phyloP scores from a whole-genome alignment of 2,113 vertebrate species.

The Puffinus mauretanicus region DNA sequence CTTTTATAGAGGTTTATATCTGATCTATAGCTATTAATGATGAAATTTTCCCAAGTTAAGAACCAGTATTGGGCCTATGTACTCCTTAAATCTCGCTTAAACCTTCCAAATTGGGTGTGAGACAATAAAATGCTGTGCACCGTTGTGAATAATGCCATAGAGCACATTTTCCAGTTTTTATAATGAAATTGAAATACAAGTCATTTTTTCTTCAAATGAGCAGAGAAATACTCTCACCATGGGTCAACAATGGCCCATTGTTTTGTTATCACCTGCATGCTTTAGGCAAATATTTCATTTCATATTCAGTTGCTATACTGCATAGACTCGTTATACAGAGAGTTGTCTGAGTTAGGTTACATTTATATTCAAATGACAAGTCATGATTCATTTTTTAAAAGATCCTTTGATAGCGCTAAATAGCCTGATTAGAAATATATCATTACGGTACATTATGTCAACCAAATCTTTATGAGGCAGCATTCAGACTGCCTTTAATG shows the following conservation, averaged over 20 bases:
- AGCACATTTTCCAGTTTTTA: neutral
- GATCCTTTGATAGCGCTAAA: slow-evolving; percentile 57
- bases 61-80: neutral
- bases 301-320: slow-evolving; percentile 13
- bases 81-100: slow-evolving; percentile 11
- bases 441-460: slow-evolving; percentile 51
- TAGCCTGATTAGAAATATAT: slow-evolving; percentile 65
- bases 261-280: slow-evolving; percentile 16
- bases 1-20: neutral
- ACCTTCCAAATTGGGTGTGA: neutral
- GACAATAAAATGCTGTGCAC: neutral
- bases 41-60: neutral
- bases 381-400: slow-evolving; percentile 59
- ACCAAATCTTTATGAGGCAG: slow-evolving; percentile 45
- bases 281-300: slow-evolving; percentile 37
- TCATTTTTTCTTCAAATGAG: neutral
- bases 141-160: neutral
- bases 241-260: slow-evolving; percentile 8
- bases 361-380: slow-evolving; percentile 61
- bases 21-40: neutral
- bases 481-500: slow-evolving; percentile 38
- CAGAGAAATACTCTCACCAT: neutral
- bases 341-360: slow-evolving; percentile 61
- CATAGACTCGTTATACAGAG: neutral
- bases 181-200: neutral